Conservation (phyloP, 2,797 vertebrate species). For the Gallinago stenura region DNA sequence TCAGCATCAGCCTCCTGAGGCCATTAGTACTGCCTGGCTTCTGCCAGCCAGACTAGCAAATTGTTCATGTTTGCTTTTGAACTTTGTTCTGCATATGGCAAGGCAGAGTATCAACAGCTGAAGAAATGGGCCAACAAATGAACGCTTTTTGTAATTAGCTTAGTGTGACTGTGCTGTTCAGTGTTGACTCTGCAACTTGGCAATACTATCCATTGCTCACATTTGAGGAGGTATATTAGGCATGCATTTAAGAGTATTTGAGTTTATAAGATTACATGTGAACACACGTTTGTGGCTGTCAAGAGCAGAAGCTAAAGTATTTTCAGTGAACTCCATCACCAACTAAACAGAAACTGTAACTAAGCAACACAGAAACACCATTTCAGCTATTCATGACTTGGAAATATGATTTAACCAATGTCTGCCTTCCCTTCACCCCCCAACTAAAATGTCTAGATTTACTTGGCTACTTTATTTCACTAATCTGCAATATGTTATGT, state of each 20-base stretch:
- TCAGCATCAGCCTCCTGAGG: slow-evolving; percentile 1
- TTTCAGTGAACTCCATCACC: slow-evolving; percentile 25
- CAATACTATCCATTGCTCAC: background rate
- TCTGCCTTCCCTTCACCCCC: background rate
- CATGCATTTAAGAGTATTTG: background rate
- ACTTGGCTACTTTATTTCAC: slow-evolving; percentile 7
- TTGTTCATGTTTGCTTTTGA: slow-evolving; percentile 12
- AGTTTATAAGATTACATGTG: slow-evolving; percentile 18
- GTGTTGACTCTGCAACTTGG: background rate
- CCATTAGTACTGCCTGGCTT: background rate
- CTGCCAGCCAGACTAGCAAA: slow-evolving; percentile 15
- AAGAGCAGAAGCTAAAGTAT: slow-evolving; percentile 56
- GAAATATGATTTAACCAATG: slow-evolving; percentile 29
- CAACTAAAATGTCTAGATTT: background rate
- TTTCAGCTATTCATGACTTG: slow-evolving; percentile 17
- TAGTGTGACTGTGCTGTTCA: background rate
- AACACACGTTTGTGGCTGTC: background rate
- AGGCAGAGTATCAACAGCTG: background rate
- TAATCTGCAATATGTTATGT: background rate
- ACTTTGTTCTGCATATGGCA: slow-evolving; percentile 18
- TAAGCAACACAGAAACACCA: slow-evolving; percentile 60
- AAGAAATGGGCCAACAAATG: background rate
- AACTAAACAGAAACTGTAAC: slow-evolving; percentile 64
- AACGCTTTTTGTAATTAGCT: slow-evolving; percentile 7
- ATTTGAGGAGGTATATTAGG: background rate